Evolutionary conservation across 2,888 invertebrate genomes (phyloP).

Genomic region (Bugula neritina): DNA sequence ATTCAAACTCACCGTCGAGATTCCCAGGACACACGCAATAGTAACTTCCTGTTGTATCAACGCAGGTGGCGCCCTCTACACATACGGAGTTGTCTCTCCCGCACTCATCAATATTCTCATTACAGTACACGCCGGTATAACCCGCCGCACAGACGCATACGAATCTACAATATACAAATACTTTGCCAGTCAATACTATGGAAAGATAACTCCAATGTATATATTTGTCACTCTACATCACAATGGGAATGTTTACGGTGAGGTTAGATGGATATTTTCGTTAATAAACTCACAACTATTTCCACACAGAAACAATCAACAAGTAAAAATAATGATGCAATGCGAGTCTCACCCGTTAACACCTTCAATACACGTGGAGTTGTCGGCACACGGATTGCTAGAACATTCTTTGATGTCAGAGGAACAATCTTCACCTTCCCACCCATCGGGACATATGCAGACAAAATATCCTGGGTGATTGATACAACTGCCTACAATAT

Average conservation of each 20-base stretch:
- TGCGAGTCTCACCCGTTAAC: slow-evolving; percentile 11
- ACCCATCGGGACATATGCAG: slow-evolving; percentile 1
- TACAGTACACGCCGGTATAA: not conserved
- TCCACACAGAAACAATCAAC: too few relatives aligned
- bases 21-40: not conserved
- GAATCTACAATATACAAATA: not conserved
- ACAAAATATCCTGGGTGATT: not conserved
- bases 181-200: too few relatives aligned
- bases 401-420: slow-evolving; percentile 2
- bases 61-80: not conserved
- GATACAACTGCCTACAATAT: not conserved
- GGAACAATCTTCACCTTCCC: not conserved
- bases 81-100: not conserved
- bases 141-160: not conserved
- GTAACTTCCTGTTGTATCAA: not conserved
- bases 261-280: too few relatives aligned
- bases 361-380: slow-evolving; percentile 19
- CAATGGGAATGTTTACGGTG: too few relatives aligned
- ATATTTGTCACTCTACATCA: too few relatives aligned
- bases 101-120: not conserved
- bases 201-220: too few relatives aligned
- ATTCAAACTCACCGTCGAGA: too few relatives aligned
- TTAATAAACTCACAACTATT: too few relatives aligned
- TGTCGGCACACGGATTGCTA: slow-evolving; percentile 1
- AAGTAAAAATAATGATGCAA: too few relatives aligned